Evolutionary conservation across 1,140 invertebrate species (phyloP), one percentile per base, ranked within the genome.

Genomic region (Musca vetustissima): DNA sequence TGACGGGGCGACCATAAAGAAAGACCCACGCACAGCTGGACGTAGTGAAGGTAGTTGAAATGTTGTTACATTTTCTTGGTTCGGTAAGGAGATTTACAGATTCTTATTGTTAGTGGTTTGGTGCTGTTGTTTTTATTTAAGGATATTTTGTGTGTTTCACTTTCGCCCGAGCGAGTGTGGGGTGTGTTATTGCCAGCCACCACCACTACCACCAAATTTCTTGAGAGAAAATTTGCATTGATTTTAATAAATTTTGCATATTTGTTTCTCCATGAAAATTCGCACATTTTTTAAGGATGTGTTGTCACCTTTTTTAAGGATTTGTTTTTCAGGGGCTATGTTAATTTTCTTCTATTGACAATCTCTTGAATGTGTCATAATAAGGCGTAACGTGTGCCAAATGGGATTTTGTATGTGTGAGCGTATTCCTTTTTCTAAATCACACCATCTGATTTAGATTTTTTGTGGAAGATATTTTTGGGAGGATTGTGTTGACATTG

Each of bases 281-380:
- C 13, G 11, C 36, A 43, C 36, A 43, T 55, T 61, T 61, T 61
- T 36, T 43, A 43, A 21, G 57, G 17, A 61, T 36, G 28, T 61
- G 28, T 61, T 61, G n/a, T 61, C 57, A 61, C 57, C 25, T 61
- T 61, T 55, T 61, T 61, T 36, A 43, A 17, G 28, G 28, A 61
- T 61, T 61, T 61, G 57, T 61, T 36, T 11, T 19, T 61, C n/a
- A 19, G 9, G n/a, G 57, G 8, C 13, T 36, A 61, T 61, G 57
- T 36, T 61, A 61, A 61, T 61, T 61, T 61, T 61, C 32, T 61
- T 59, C 17, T 61, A 61, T 36, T 61, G 57, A 61, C 28, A 61
- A 21, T n/a, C 57, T 36, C 36, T 61, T 61, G 57, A 61, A 61
- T 43, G 57, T 61, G 57, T 61, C 57, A 61, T 61, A 61, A 61